Conservation (phyloP, 2,888 invertebrate genomes). For the Lampropteryx suffumata region DNA sequence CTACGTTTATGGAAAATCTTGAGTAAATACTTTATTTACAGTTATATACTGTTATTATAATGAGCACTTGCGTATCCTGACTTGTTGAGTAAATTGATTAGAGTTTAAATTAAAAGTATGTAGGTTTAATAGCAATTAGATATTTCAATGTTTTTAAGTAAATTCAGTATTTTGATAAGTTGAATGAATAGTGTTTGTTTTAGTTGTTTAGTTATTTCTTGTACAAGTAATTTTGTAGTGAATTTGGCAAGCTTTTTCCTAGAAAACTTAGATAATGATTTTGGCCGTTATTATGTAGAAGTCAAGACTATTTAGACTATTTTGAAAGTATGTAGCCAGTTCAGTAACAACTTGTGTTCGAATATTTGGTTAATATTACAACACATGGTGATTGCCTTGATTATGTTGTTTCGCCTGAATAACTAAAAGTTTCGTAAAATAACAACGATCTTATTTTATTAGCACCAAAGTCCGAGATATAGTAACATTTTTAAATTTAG, state of each 20-base stretch:
- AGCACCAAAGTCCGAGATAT: no score
- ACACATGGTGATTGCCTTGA: no score
- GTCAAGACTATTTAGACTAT: conserved; percentile 37
- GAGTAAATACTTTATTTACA: conserved; percentile 43
- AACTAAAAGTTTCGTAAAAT: no score
- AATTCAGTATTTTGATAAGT: conserved; percentile 76
- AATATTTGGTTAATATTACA: conserved; percentile 22
- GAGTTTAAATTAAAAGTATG: conserved; percentile 71
- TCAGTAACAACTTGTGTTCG: conserved; percentile 25
- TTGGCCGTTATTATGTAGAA: conserved; percentile 35
- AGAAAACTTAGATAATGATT: conserved; percentile 53
- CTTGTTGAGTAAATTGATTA: conserved; percentile 51
- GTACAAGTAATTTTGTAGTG: conserved; percentile 66
- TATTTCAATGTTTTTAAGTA: conserved; percentile 63
- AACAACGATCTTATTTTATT: no score
- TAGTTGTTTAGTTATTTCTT: conserved; percentile 64
- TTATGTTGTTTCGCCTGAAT: no score
- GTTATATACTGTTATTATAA: no score
- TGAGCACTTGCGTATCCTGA: conserved; percentile 77
- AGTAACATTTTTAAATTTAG: conserved; percentile 4
- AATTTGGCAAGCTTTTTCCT: conserved; percentile 53
- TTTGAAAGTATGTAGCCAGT: conserved; percentile 34
- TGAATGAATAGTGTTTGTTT: conserved; percentile 60
- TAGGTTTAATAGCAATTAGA: conserved; percentile 63
- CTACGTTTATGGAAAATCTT: conserved; percentile 33